Conservation (phyloP, 2,797 vertebrate species). For the Trachops cirrhosus region DNA sequence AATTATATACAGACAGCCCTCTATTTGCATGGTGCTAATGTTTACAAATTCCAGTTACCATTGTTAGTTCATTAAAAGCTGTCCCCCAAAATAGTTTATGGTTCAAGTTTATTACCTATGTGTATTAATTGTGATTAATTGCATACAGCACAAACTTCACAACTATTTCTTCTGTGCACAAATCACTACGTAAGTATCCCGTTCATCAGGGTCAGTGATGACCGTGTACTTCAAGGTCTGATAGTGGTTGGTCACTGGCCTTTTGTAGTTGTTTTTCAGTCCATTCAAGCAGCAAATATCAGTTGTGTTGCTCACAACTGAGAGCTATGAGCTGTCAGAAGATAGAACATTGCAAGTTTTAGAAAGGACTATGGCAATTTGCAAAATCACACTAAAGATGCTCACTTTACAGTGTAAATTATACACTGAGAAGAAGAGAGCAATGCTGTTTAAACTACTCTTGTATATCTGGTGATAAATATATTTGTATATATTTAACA, state of each 20-base stretch:
- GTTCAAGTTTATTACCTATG: neutral
- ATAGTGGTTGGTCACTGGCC: neutral
- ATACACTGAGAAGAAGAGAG: neutral
- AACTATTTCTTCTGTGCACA: neutral
- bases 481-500: neutral
- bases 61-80: neutral
- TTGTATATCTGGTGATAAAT: neutral
- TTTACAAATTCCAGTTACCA: neutral
- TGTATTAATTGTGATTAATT: neutral
- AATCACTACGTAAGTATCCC: neutral
- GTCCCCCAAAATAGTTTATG: neutral
- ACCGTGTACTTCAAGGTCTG: neutral
- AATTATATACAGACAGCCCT: neutral
- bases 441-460: neutral
- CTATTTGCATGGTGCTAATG: neutral
- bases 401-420: neutral
- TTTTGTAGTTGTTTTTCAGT: neutral
- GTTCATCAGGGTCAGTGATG: neutral
- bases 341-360: neutral
- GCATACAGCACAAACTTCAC: neutral
- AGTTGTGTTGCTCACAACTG: neutral
- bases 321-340: neutral
- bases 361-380: neutral
- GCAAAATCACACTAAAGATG: neutral
- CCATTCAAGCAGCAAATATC: rapidly evolving